Percentiles rank a stretch among this genome's conserved stretches.
These are phyloP conservation scores for Tachysurus fulvidraco DNA, from an alignment of 2,113 vertebrate genomes.

Conservation along the genomic window DNA sequence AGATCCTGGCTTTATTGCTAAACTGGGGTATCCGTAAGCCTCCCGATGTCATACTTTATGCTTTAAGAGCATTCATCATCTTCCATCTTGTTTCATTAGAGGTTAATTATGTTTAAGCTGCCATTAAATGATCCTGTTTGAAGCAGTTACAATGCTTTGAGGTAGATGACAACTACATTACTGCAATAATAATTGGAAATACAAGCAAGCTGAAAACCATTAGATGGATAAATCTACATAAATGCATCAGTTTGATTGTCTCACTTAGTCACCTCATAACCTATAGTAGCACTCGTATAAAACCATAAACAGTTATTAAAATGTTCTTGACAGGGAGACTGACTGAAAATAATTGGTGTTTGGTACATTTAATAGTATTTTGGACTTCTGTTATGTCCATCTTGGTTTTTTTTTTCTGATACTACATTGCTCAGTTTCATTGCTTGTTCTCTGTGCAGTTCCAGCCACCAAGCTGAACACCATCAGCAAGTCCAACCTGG, in stretches of 20 bases:
- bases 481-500: slow-evolving; percentile 91
- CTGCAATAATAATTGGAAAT: background rate
- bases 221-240: background rate
- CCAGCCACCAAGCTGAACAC: slow-evolving; percentile 95
- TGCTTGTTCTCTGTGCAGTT: slow-evolving; percentile 74
- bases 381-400: background rate
- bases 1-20: background rate
- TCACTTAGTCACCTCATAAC: background rate
- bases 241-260: background rate
- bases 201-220: background rate
- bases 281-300: background rate
- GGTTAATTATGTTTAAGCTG: slow-evolving; percentile 5
- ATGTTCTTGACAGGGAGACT: background rate
- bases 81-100: background rate
- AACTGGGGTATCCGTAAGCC: background rate
- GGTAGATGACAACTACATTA: background rate
- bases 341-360: background rate
- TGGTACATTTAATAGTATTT: background rate
- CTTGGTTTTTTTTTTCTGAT: background rate
- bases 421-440: background rate
- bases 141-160: background rate
- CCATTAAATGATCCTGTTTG: background rate
- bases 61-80: background rate
- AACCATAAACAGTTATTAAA: background rate
- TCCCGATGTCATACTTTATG: background rate